These are phyloP conservation scores for Hirtodrosophila duncani DNA, from an alignment of 2,888 invertebrate genomes.

Conservation along the genomic window DNA sequence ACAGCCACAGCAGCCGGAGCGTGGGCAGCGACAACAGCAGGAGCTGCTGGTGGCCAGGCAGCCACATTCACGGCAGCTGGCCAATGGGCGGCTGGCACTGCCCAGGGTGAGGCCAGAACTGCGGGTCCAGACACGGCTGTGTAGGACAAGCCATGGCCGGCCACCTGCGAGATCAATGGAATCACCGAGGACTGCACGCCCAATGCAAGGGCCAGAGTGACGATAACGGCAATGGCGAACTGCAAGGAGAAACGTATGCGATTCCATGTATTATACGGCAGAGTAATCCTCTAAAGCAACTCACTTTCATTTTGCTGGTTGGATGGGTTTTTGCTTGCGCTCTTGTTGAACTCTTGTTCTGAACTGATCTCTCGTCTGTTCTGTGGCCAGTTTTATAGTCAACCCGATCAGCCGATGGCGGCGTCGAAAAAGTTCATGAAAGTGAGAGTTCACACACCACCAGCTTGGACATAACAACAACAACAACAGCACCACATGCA, in stretches of 20 bases:
- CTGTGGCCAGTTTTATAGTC: conserved; percentile 53
- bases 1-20: conserved; percentile 51
- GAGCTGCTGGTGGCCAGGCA: conserved; percentile 35
- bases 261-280: not conserved
- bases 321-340: conserved; percentile 40
- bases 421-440: conserved; percentile 56
- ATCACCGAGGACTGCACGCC: conserved; percentile 74
- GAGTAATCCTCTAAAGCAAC: conserved; percentile 21
- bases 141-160: conserved; percentile 66
- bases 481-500: conserved; percentile 45
- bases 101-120: conserved; percentile 49
- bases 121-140: conserved; percentile 66
- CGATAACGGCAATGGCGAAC: conserved; percentile 68
- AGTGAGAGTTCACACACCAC: conserved; percentile 56
- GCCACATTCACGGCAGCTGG: conserved; percentile 39
- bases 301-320: conserved; percentile 71
- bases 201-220: conserved; percentile 75
- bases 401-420: not conserved
- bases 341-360: conserved; percentile 68
- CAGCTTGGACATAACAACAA: conserved; percentile 20
- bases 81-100: conserved; percentile 28
- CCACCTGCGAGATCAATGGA: conserved; percentile 61
- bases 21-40: conserved; percentile 35
- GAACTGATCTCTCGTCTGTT: conserved; percentile 57
- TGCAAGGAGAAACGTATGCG: conserved; percentile 23